Conservation (phyloP, 2,888 invertebrate species). For the Volucella inanis region DNA sequence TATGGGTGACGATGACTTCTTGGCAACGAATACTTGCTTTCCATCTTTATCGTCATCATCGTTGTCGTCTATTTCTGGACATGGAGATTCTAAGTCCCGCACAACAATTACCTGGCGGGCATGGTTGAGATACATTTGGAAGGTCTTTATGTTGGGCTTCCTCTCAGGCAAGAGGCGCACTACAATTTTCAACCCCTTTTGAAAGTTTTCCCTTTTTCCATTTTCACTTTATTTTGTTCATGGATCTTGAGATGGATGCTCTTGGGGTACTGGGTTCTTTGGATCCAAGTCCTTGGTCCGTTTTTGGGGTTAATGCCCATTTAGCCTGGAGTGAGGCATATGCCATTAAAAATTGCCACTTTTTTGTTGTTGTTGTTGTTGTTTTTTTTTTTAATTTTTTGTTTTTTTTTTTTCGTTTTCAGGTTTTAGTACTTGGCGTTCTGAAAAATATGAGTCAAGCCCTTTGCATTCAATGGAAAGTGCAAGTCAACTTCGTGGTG, state of each 20-base stretch:
- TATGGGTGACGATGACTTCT: constrained; percentile 47
- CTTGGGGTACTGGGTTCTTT: constrained; percentile 17
- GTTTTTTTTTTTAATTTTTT: neutral
- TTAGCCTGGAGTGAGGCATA: constrained; percentile 61
- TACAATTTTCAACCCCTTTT: neutral
- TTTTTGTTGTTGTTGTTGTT: constrained; percentile 17
- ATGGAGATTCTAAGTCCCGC: constrained; percentile 42
- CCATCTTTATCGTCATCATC: neutral
- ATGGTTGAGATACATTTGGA: constrained; percentile 56
- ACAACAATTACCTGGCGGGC: constrained; percentile 68
- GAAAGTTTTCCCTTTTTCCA: neutral
- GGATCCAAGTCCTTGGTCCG: constrained; percentile 5
- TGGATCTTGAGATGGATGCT: constrained; percentile 37
- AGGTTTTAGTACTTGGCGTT: constrained; percentile 14
- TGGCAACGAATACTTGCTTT: constrained; percentile 6
- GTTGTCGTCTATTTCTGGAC: constrained; percentile 64
- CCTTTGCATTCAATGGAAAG: constrained; percentile 68
- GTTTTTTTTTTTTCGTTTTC: constrained; percentile 16
- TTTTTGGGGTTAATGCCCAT: constrained; percentile 70
- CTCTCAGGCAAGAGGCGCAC: neutral
- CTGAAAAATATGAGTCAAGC: constrained; percentile 67
- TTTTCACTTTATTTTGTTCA: constrained; percentile 35
- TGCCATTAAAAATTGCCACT: constrained; percentile 68
- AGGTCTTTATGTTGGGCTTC: constrained; percentile 40
- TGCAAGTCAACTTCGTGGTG: constrained; percentile 51